These are phyloP conservation scores for Periparus ater DNA, from an alignment of 2,797 vertebrate species.

Conservation along the genomic window DNA sequence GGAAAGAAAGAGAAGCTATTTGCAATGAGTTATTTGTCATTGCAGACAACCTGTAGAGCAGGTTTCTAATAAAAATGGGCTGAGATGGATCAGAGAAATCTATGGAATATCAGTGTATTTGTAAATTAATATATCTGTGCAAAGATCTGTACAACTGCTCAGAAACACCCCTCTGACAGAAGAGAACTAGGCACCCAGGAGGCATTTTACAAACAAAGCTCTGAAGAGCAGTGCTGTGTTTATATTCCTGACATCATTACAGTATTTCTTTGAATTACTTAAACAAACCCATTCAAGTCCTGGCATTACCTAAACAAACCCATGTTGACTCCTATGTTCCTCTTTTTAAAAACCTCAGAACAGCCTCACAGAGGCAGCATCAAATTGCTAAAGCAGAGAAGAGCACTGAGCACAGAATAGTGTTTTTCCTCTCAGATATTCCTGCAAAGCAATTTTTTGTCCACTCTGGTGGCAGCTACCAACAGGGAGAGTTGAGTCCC, in stretches of 20 bases:
- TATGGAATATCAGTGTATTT: not conserved
- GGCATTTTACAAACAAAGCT: not conserved
- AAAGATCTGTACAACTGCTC: not conserved
- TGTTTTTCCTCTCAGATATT: not conserved
- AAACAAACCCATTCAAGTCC: not conserved
- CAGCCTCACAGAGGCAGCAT: constrained; percentile 34
- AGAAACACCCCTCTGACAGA: not conserved
- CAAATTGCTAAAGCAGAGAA: constrained; percentile 47
- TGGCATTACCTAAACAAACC: constrained; percentile 12
- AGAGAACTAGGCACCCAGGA: not conserved
- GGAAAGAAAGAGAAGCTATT: not conserved
- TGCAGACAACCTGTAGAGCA: not conserved
- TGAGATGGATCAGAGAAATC: not conserved
- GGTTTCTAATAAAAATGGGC: not conserved
- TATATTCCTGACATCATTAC: not conserved
- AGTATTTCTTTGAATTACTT: constrained; percentile 19
- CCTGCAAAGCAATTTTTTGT: not conserved
- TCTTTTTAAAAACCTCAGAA: constrained; percentile 10
- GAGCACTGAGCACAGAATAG: not conserved
- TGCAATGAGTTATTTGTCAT: not conserved
- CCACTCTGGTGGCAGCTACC: not conserved
- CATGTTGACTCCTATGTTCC: not conserved
- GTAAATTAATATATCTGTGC: not conserved
- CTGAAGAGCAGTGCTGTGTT: not conserved
- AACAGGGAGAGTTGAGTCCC: not conserved